Conservation (phyloP, 2,888 invertebrate genomes). For the Ypsolopha scabrella region DNA sequence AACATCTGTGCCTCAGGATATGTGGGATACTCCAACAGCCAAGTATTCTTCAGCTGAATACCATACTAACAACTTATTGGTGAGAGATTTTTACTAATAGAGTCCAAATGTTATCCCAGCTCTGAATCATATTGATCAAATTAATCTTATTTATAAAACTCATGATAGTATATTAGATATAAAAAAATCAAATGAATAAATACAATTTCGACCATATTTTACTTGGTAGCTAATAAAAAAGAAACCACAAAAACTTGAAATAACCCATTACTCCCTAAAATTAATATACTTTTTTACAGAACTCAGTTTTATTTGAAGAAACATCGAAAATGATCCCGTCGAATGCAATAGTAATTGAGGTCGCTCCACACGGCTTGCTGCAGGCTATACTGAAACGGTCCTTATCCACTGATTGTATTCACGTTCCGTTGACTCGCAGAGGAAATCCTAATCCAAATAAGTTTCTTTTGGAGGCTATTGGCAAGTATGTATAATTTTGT, state of each 20-base stretch:
- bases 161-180: too few relatives aligned
- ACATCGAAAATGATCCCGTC: constrained; percentile 28
- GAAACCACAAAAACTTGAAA: too few relatives aligned
- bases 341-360: constrained; percentile 83
- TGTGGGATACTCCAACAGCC: constrained; percentile 74
- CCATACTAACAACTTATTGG: constrained; percentile 81
- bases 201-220: too few relatives aligned
- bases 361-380: constrained; percentile 87
- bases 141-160: too few relatives aligned
- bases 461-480: constrained; percentile 68
- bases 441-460: constrained; percentile 69
- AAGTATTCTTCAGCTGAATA: constrained; percentile 83
- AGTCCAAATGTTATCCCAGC: too few relatives aligned
- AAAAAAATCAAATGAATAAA: too few relatives aligned
- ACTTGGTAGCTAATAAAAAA: too few relatives aligned
- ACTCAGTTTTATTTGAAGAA: constrained; percentile 81
- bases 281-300: constrained; percentile 22
- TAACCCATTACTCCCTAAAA: too few relatives aligned
- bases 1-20: constrained; percentile 76
- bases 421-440: constrained; percentile 79
- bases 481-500: constrained; percentile 49
- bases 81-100: constrained; percentile 47
- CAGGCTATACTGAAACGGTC: constrained; percentile 86
- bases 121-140: too few relatives aligned
- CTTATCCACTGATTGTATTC: constrained; percentile 68